These are phyloP conservation scores for Pseudococcus longispinus DNA, from an alignment of 2,888 invertebrate genomes.

Conservation along the genomic window DNA sequence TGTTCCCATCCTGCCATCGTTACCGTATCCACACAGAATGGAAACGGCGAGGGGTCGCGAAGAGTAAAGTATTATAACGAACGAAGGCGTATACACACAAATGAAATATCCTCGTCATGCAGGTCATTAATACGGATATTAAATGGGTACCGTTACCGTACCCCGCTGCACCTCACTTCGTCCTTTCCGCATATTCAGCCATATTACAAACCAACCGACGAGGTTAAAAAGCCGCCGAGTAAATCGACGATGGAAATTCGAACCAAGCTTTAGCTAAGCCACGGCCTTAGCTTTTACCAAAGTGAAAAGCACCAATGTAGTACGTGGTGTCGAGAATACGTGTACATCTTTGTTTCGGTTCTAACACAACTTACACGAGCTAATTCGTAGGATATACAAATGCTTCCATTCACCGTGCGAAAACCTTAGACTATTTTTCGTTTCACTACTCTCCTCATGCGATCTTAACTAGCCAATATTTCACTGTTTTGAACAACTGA, in stretches of 20 bases:
- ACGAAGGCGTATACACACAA: background rate
- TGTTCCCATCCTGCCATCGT: background rate
- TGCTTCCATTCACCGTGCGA: too few species aligned
- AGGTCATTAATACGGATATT: constrained; percentile 46
- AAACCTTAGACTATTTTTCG: too few species aligned
- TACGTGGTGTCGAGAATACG: background rate
- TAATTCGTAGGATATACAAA: too few species aligned
- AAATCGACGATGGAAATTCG: constrained; percentile 32
- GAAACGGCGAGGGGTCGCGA: background rate
- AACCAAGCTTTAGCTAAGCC: background rate
- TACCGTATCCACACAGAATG: background rate
- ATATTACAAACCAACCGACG: constrained; percentile 13
- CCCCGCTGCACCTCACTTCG: background rate
- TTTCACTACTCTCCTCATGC: too few species aligned
- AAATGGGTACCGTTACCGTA: constrained; percentile 1
- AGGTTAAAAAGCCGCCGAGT: background rate
- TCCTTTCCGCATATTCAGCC: background rate
- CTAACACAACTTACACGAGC: too few species aligned
- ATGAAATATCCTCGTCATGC: constrained; percentile 43
- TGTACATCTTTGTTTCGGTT: background rate
- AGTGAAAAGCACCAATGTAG: background rate
- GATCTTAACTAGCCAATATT: too few species aligned
- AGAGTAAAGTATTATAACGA: constrained; percentile 1
- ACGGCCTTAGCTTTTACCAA: background rate
- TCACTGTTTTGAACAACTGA: too few species aligned